A percentile compares a stretch with the other conserved stretches of the same genome.
Evolutionary conservation across 2,888 invertebrate species (phyloP).

Genomic region (Loripinus fragilis): DNA sequence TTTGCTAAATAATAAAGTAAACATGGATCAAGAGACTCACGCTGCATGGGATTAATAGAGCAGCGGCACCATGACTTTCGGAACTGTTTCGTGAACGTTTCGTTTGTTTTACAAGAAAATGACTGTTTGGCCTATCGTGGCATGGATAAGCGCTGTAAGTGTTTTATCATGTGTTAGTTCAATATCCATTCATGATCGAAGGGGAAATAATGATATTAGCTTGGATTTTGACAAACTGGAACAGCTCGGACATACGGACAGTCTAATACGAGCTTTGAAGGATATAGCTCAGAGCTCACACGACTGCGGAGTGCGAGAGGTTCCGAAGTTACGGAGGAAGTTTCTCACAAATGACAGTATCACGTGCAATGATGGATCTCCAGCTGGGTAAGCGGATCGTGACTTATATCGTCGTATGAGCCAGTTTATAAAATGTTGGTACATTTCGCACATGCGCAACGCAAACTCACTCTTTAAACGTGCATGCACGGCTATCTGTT

Average conservation of each 20-base stretch:
- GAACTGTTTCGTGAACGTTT: not conserved
- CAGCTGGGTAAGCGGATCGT: constrained; percentile 75
- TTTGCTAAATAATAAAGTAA: no score
- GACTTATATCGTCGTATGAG: no score
- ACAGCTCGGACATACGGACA: constrained; percentile 65
- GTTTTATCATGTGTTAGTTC: constrained; percentile 39
- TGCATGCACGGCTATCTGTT: no score
- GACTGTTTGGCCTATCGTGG: constrained; percentile 36
- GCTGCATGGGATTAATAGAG: not conserved
- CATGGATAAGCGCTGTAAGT: constrained; percentile 50
- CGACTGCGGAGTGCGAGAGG: constrained; percentile 75
- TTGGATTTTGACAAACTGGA: constrained; percentile 64
- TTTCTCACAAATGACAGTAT: constrained; percentile 70
- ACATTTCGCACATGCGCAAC: no score
- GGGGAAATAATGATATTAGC: constrained; percentile 63
- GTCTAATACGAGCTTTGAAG: constrained; percentile 64
- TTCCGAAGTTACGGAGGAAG: constrained; percentile 71
- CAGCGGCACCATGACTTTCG: constrained; percentile 8
- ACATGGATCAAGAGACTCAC: no score
- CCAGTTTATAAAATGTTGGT: no score
- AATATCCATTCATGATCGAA: constrained; percentile 41
- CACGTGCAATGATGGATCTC: constrained; percentile 78
- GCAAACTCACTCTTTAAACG: no score
- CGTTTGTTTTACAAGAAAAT: constrained; percentile 40
- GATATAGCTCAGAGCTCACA: constrained; percentile 75